phyloP scores from a whole-genome alignment of 2,888 invertebrate genomes.

The Hydriomena furcata region DNA sequence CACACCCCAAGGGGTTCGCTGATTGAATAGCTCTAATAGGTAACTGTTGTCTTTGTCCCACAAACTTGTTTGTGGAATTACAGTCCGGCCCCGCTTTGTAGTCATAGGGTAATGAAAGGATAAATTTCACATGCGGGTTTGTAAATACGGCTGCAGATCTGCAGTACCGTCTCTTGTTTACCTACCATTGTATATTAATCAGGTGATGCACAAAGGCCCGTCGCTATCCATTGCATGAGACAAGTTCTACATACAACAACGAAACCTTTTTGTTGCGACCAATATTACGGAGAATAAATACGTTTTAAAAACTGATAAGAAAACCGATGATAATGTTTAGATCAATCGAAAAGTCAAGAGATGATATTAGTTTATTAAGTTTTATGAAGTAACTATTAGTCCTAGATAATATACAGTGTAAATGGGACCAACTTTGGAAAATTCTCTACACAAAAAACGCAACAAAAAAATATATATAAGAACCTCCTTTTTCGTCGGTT shows the following conservation, averaged over 20 bases:
- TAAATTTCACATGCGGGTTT: conserved; percentile 50
- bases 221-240: conserved; percentile 21
- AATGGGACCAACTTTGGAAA: no score
- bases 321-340: no score
- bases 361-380: no score
- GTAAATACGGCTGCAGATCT: conserved; percentile 38
- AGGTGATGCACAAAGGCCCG: conserved; percentile 14
- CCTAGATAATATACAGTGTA: no score
- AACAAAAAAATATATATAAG: no score
- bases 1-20: background rate
- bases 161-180: conserved; percentile 35
- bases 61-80: conserved; percentile 23
- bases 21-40: conserved; percentile 16
- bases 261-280: conserved; percentile 26
- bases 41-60: conserved; percentile 12
- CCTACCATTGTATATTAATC: conserved; percentile 29
- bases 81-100: conserved; percentile 25
- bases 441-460: no score
- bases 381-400: no score
- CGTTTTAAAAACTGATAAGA: no score
- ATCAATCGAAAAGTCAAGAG: no score
- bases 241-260: conserved; percentile 17
- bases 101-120: conserved; percentile 44
- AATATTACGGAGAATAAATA: conserved; percentile 27
- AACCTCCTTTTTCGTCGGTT: no score